These are phyloP conservation scores for Lordiphosa andalusiaca DNA, from an alignment of 2,888 invertebrate genomes.

Conservation along the genomic window DNA sequence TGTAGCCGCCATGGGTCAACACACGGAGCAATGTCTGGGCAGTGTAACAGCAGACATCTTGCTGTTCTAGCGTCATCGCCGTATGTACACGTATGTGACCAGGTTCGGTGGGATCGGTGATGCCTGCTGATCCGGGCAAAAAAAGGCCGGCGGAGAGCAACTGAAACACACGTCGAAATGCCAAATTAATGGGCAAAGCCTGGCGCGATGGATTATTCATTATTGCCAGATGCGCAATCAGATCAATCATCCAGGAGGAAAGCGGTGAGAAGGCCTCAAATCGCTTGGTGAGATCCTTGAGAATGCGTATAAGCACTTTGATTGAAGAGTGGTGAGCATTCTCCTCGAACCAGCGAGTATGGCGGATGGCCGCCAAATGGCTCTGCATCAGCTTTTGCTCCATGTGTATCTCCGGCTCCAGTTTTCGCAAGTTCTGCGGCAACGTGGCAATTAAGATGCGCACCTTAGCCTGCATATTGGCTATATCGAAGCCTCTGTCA, in stretches of 20 bases:
- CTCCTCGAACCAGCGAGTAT: slow-evolving; percentile 99
- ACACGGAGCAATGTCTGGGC: slow-evolving; percentile 93
- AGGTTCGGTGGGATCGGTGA: slow-evolving; percentile 96
- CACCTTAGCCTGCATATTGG: slow-evolving; percentile 91
- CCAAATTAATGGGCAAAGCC: slow-evolving; percentile 94
- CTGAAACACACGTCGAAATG: slow-evolving; percentile 94
- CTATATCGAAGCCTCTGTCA: slow-evolving; percentile 93
- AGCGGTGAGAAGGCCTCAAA: slow-evolving; percentile 95
- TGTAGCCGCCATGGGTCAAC: slow-evolving; percentile 95
- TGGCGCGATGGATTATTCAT: slow-evolving; percentile 97
- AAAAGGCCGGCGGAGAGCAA: slow-evolving; percentile 96
- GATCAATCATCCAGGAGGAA: slow-evolving; percentile 97
- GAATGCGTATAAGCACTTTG: slow-evolving; percentile 94
- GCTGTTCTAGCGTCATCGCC: slow-evolving; percentile 92
- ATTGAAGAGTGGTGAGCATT: slow-evolving; percentile 98
- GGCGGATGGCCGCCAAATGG: slow-evolving; percentile 95
- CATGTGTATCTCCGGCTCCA: slow-evolving; percentile 92
- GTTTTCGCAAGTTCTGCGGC: slow-evolving; percentile 94
- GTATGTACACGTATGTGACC: slow-evolving; percentile 94
- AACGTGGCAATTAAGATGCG: slow-evolving; percentile 95
- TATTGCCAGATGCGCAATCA: slow-evolving; percentile 96
- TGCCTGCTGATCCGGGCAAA: slow-evolving; percentile 95
- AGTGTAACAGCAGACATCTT: slow-evolving; percentile 95
- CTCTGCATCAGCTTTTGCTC: slow-evolving; percentile 90
- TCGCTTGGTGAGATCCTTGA: slow-evolving; percentile 94